Base-by-base conservation (phyloP, 2,888 invertebrate species). In the Caenorhabditis drosophilae region DNA sequence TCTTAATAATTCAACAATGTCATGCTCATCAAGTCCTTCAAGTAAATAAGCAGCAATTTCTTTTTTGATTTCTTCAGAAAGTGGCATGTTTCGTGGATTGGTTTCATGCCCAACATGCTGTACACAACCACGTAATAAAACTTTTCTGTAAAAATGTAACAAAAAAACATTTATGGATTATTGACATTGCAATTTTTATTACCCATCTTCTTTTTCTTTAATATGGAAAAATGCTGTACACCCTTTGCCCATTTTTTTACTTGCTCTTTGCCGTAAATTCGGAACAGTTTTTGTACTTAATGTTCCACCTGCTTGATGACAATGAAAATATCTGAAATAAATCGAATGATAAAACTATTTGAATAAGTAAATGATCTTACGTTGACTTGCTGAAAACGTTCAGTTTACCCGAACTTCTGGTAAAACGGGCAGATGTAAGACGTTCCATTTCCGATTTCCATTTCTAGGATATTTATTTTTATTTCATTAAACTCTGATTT, bases 201-300 rank as follows among this genome's bases (percentile, higher is more conserved):
- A 75, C 75, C 67, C 71, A 40, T 75, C 70, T 12, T 42, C 53
- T 11, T 60, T 62, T 35, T 66, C 64, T 25, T 61, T 63, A 34
- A 71, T 55, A 31, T 70, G 70, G 59, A 73, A 67, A 53, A 71
- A 73, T 11, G 75, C 75, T 0, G 75, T 71, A 41, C 75, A 75
- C n/a, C 59, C 63, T 34, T 62, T 57, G 1, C 60, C 70, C 54
- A 75, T 53, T 23, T 73, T 75, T 51, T 73, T 73, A n/a, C 67
- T 73, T 11, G 36, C 23, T 15, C 71, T 44, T 15, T 50, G 51
- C 35, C 75, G 42, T 16, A 49, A 48, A 4, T 47, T 49, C 11
- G 35, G 16, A 23, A n/a, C 25, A 12, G 36, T 51, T 9, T 9
- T 31, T 50, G 20, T 36, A 35, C 41, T 36, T 38, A 20, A 38